phyloP scores from a whole-genome alignment of 2,888 invertebrate genomes.

The Strigamia transsilvanica region DNA sequence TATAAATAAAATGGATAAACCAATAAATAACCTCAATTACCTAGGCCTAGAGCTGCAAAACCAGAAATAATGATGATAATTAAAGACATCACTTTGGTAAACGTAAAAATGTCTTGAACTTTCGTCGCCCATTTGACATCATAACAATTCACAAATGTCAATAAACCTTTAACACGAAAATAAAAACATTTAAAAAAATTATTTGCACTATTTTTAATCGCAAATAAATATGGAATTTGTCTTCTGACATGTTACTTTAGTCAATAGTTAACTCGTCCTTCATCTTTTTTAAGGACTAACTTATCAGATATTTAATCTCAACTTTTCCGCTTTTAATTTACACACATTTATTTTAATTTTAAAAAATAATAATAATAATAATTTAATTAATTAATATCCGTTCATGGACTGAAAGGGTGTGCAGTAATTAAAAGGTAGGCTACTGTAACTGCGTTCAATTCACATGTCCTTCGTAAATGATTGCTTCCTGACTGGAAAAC shows the following conservation, averaged over 20 bases:
- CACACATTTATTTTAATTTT: not conserved
- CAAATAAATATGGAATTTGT: not conserved
- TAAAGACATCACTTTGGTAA: conserved; percentile 87
- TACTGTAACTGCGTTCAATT: not conserved
- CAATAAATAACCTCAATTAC: conserved; percentile 57
- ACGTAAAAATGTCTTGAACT: conserved; percentile 92
- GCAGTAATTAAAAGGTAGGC: conserved; percentile 1
- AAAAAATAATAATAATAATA: not conserved
- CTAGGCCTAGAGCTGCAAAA: conserved; percentile 76
- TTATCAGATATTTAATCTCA: not conserved
- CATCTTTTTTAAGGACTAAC: not conserved
- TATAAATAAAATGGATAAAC: not conserved
- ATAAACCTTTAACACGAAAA: conserved; percentile 70
- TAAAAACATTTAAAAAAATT: conserved; percentile 60
- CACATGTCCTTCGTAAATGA: conserved; percentile 46
- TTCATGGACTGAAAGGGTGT: not conserved
- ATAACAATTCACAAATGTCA: conserved; percentile 92
- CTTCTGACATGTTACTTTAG: not conserved
- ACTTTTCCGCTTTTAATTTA: not conserved
- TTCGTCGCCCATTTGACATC: conserved; percentile 96
- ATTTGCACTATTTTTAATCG: not conserved
- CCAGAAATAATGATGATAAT: conserved; percentile 85
- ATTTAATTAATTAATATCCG: not conserved
- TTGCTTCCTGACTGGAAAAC: conserved; percentile 50
- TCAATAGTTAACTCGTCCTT: not conserved